Base-by-base conservation (phyloP, 2,888 invertebrate genomes). In the Morpho helenor region DNA sequence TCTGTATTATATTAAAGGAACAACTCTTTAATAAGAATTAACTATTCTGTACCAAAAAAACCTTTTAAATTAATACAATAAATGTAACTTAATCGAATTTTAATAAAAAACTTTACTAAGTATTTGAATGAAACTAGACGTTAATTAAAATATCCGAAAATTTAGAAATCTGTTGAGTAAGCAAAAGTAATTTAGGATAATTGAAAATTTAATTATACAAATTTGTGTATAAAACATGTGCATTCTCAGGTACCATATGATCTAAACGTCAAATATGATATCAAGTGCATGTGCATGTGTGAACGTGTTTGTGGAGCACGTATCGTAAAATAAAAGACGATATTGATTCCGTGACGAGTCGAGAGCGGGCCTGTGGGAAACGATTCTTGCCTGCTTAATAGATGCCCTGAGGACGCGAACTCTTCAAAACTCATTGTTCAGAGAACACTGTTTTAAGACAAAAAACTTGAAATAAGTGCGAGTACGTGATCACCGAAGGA, bases 321-420 rank as follows among this genome's bases (percentile, higher is more conserved):
- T 85, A 84, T 84, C 79, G 78, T 82, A 84, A 89, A 86, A 89
- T 89, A 90, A 88, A 87, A 89, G 87, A 80, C 82, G 83, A 86
- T 89, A 89, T 89, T 88, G 89, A 89, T 89, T 89, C 84, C 88
- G 88, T 89, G 87, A 87, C 87, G 87, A 82, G 81, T 75, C 74
- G 80, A 76, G 80, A 76, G 79, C 83, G 80, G 75, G 80, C 86
- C 16, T 86, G 87, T 89, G 89, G 85, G 89, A 89, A 89, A 80
- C 82, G 80, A 85, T 86, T 82, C 82, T 82, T 82, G 85, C 79
- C 82, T 77, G 75, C 77, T 81, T 86, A 86, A 85, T 86, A 82
- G 80, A 72, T 82, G 83, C 84, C 87, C 80, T 71, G 79, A 84
- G 87, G 83, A 81, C 70, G 72, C 73, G 67, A 71, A 73, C 74